Percentiles rank a stretch among this genome's conserved stretches.
phyloP scores from a whole-genome alignment of 1,140 invertebrate species.

The Pseudomyrmex concolor region DNA sequence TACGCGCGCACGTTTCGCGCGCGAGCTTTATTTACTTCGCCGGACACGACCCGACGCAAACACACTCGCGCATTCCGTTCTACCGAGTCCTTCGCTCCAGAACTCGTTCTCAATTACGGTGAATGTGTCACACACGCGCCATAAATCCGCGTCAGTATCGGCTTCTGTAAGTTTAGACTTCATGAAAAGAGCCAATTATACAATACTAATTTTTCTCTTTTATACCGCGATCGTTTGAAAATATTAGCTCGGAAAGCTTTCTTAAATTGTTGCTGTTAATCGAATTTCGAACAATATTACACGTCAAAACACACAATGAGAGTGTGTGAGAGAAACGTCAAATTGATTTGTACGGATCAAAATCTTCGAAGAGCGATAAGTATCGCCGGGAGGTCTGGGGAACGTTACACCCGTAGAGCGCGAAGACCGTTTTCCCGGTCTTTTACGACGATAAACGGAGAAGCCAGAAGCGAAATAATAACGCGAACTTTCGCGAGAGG shows the following conservation, averaged over 20 bases:
- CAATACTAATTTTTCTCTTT: too few relatives aligned
- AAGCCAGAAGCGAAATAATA: constrained; percentile 55
- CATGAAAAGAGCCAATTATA: too few relatives aligned
- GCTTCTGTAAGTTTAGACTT: background rate
- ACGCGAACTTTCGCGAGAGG: constrained; percentile 40
- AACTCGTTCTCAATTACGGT: constrained; percentile 53
- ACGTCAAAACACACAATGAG: too few relatives aligned
- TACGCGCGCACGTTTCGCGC: constrained; percentile 36
- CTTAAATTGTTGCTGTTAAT: too few relatives aligned
- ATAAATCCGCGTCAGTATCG: background rate
- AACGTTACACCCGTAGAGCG: background rate
- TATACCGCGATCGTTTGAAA: too few relatives aligned
- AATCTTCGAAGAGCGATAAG: background rate
- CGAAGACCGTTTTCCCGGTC: constrained; percentile 14
- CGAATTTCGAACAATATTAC: too few relatives aligned
- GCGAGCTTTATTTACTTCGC: constrained; percentile 69
- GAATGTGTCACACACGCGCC: constrained; percentile 4
- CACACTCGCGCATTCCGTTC: constrained; percentile 35
- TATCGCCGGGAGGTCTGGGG: constrained; percentile 4
- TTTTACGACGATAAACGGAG: constrained; percentile 8
- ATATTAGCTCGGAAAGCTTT: too few relatives aligned
- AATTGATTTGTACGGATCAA: background rate
- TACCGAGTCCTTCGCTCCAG: constrained; percentile 7
- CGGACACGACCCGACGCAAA: constrained; percentile 34
- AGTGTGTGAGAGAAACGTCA: background rate